Percentiles rank a stretch among this genome's conserved stretches.
Evolutionary conservation across 2,113 vertebrate genomes (phyloP).

Genomic region (Oncorhynchus keta): DNA sequence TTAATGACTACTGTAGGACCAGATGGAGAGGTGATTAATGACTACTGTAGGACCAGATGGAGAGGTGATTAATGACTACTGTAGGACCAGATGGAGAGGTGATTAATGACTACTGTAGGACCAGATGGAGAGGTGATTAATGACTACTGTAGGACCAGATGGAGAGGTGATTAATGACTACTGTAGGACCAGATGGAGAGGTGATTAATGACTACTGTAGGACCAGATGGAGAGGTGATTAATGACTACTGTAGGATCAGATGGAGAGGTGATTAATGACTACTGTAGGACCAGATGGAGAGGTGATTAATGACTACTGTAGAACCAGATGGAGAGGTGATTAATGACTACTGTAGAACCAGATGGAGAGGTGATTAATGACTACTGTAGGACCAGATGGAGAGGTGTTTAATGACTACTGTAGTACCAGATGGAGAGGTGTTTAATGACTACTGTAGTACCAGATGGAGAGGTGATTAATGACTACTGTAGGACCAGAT

Average conservation of each 20-base stretch:
- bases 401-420: conserved; percentile 31
- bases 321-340: too few species aligned
- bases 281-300: too few species aligned
- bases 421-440: conserved; percentile 20
- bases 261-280: too few species aligned
- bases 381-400: too few species aligned
- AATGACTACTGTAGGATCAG: too few species aligned
- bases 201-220: too few species aligned
- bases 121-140: not conserved
- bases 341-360: too few species aligned
- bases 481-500: conserved; percentile 21
- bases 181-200: too few species aligned
- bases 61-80: not conserved
- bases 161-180: not conserved
- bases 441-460: conserved; percentile 43
- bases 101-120: conserved; percentile 20
- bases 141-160: conserved; percentile 21
- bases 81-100: conserved; percentile 20
- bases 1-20: conserved; percentile 21
- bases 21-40: not conserved
- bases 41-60: conserved; percentile 20
- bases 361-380: too few species aligned
- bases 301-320: too few species aligned
- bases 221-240: too few species aligned
- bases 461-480: too few species aligned